These are phyloP conservation scores for Denticeps clupeoides DNA, from an alignment of 2,797 vertebrate species.

Conservation along the genomic window DNA sequence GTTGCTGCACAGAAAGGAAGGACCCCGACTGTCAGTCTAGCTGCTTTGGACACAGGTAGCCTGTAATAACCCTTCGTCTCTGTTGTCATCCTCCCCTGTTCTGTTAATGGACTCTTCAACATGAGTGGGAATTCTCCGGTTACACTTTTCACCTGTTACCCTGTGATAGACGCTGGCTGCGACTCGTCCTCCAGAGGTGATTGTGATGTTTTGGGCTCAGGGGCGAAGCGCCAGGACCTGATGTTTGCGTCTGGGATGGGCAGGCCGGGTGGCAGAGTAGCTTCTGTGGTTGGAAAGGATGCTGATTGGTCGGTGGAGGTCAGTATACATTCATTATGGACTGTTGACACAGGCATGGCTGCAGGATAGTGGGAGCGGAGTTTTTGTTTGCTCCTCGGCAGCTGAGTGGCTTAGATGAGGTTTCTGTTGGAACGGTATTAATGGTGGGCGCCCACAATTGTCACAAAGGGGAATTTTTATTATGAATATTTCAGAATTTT, in stretches of 20 bases:
- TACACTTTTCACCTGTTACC: neutral
- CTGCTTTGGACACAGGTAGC: too few species aligned
- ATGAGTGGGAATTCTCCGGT: neutral
- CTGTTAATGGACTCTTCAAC: neutral
- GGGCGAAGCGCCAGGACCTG: constrained; percentile 14
- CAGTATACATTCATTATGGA: constrained; percentile 7
- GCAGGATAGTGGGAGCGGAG: neutral
- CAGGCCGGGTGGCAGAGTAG: neutral
- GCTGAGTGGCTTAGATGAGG: neutral
- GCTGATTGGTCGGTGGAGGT: neutral
- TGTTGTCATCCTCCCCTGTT: neutral
- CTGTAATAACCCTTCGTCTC: neutral
- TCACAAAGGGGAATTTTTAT: neutral
- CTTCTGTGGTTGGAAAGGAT: neutral
- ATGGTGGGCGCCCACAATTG: neutral
- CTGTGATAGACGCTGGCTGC: neutral
- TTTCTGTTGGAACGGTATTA: neutral
- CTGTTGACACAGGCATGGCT: constrained; percentile 8
- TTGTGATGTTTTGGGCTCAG: constrained; percentile 11
- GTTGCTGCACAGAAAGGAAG: too few species aligned
- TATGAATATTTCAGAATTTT: too few species aligned
- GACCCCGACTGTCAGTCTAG: too few species aligned
- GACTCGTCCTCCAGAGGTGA: constrained; percentile 2
- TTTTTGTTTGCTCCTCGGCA: constrained; percentile 4
- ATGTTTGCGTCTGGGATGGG: constrained; percentile 22